Evolutionary conservation across 2,797 vertebrate species (phyloP).

Genomic region (Cephalopachus bancanus): DNA sequence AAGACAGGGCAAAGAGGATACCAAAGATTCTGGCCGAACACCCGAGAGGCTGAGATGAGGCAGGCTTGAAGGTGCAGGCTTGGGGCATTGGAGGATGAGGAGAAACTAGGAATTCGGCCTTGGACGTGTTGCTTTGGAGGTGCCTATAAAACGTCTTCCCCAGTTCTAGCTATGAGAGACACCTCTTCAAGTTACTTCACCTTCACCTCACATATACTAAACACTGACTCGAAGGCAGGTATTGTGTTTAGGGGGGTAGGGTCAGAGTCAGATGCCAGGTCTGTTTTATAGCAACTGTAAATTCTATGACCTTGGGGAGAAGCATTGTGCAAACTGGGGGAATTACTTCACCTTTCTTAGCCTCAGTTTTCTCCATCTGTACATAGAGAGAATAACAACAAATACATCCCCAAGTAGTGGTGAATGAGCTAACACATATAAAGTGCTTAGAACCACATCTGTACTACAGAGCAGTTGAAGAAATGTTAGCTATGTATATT

Average conservation of each 20-base stretch:
- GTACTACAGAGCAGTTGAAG: not conserved
- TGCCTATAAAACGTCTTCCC: not conserved
- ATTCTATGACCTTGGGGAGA: not conserved
- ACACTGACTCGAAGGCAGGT: not conserved
- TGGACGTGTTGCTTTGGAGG: not conserved
- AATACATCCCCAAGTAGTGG: not conserved
- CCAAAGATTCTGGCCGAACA: not conserved
- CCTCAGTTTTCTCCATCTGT: slow-evolving; percentile 28
- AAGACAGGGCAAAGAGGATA: not conserved
- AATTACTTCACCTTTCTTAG: slow-evolving; percentile 40
- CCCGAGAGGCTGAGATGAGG: not conserved
- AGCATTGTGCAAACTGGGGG: not conserved
- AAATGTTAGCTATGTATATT: not conserved
- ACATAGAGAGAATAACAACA: slow-evolving; percentile 54
- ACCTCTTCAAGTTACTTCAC: not conserved
- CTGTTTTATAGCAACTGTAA: slow-evolving; percentile 9
- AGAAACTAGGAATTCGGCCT: not conserved
- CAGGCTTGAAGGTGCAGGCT: not conserved
- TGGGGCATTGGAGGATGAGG: not conserved
- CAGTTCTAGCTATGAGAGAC: not conserved
- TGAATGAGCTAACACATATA: not conserved
- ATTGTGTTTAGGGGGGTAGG: not conserved
- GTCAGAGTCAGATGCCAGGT: not conserved
- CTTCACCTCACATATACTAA: not conserved
- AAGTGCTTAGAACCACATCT: not conserved